These are phyloP conservation scores for Caenorhabditis sp. DNA, from an alignment of 2,888 invertebrate genomes.

Conservation along the genomic window DNA sequence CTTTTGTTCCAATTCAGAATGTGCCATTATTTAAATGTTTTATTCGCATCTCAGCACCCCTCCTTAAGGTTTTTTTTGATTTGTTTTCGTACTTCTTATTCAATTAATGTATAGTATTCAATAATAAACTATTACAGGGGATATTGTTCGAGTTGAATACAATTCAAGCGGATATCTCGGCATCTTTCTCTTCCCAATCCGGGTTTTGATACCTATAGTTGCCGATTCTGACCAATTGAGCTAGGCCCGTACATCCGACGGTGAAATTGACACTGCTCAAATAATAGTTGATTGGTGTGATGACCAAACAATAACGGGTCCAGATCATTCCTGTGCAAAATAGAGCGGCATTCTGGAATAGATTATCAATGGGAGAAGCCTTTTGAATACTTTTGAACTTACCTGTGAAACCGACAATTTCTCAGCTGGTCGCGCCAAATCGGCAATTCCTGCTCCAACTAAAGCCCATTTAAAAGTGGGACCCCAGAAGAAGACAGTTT, in stretches of 20 bases:
- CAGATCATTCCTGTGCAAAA: conserved; percentile 79
- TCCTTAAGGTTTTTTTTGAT: background rate
- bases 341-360: conserved; percentile 61
- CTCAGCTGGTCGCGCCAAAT: conserved; percentile 87
- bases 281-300: conserved; percentile 93
- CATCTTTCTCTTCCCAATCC: conserved; percentile 42
- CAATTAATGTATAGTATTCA: background rate
- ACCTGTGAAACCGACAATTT: conserved; percentile 75
- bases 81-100: background rate
- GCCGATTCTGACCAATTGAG: conserved; percentile 81
- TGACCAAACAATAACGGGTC: conserved; percentile 94
- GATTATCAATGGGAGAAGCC: background rate
- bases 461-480: conserved; percentile 97
- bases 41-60: background rate
- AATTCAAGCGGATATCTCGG: background rate
- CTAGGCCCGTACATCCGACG: conserved; percentile 86
- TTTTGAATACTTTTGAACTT: no score
- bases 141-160: background rate
- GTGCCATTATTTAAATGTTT: background rate
- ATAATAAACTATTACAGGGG: background rate
- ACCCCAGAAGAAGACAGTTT: conserved; percentile 88
- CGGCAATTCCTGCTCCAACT: conserved; percentile 87
- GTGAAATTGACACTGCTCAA: conserved; percentile 95
- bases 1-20: background rate
- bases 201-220: conserved; percentile 56